Evolutionary conservation across 1,140 invertebrate genomes (phyloP).

Genomic region (Platorchestia sp.): DNA sequence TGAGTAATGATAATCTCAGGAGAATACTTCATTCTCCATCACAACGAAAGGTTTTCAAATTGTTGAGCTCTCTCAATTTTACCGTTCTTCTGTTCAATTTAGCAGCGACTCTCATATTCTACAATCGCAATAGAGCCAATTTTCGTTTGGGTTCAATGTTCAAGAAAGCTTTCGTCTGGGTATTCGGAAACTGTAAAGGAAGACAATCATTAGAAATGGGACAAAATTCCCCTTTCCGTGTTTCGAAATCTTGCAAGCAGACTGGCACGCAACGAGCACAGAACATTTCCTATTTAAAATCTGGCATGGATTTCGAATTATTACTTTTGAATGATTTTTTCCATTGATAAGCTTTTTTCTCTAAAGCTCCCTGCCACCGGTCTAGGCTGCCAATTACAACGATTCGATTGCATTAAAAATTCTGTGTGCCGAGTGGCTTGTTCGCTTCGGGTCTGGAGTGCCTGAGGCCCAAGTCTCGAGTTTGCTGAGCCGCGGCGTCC

Average conservation of each 20-base stretch:
- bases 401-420: slow-evolving; percentile 10
- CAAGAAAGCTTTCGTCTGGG: neutral
- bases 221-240: neutral
- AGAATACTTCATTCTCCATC: neutral
- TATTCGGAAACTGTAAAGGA: neutral
- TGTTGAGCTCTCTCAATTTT: neutral
- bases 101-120: neutral
- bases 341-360: neutral
- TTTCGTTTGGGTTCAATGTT: neutral
- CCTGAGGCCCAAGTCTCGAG: slow-evolving; percentile 7
- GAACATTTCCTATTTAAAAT: neutral
- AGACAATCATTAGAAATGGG: neutral
- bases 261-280: neutral
- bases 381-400: neutral
- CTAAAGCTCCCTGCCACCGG: neutral
- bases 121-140: neutral
- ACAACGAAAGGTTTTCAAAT: neutral
- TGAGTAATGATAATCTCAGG: neutral
- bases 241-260: neutral
- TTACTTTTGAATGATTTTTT: neutral
- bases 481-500: slow-evolving; percentile 5
- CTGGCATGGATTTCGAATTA: neutral
- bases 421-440: neutral
- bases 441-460: neutral
- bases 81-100: neutral